These are phyloP conservation scores for Euura lappo DNA, from an alignment of 1,140 invertebrate species.

Conservation along the genomic window DNA sequence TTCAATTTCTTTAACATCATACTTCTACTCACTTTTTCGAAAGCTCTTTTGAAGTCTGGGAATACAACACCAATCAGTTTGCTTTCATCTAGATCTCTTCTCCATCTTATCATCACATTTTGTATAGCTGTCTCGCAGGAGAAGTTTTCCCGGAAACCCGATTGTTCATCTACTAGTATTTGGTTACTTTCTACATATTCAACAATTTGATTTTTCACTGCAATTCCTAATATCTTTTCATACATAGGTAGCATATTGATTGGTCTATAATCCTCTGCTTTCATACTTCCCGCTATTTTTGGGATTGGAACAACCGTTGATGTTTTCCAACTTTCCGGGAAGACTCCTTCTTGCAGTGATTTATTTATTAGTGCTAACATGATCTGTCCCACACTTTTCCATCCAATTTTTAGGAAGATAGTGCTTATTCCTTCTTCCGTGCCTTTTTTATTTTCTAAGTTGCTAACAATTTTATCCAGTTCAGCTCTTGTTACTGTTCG, in stretches of 20 bases:
- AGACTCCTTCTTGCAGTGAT: neutral
- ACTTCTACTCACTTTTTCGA: slow-evolving; percentile 28
- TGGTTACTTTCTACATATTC: slow-evolving; percentile 23
- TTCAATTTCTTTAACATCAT: slow-evolving; percentile 14
- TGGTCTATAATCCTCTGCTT: slow-evolving; percentile 19
- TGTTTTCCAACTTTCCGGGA: slow-evolving; percentile 11
- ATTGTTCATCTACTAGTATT: slow-evolving; percentile 21
- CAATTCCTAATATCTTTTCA: slow-evolving; percentile 17
- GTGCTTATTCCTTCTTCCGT: slow-evolving; percentile 6
- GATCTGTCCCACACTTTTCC: neutral
- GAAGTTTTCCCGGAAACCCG: slow-evolving; percentile 25
- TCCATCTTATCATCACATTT: slow-evolving; percentile 24
- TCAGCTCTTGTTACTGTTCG: neutral
- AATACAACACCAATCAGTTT: slow-evolving; percentile 19
- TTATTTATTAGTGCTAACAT: neutral
- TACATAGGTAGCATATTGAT: slow-evolving; percentile 16
- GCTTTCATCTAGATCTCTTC: slow-evolving; percentile 15
- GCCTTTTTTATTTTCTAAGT: neutral
- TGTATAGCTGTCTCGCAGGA: slow-evolving; percentile 26
- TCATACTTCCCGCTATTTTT: slow-evolving; percentile 13
- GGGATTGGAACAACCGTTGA: slow-evolving; percentile 18
- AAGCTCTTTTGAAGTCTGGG: slow-evolving; percentile 26
- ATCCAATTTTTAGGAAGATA: neutral
- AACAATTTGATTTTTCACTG: slow-evolving; percentile 15
- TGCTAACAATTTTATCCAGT: neutral